Evolutionary conservation across 2,888 invertebrate genomes (phyloP).

Genomic region (Polylopha cassiicola): DNA sequence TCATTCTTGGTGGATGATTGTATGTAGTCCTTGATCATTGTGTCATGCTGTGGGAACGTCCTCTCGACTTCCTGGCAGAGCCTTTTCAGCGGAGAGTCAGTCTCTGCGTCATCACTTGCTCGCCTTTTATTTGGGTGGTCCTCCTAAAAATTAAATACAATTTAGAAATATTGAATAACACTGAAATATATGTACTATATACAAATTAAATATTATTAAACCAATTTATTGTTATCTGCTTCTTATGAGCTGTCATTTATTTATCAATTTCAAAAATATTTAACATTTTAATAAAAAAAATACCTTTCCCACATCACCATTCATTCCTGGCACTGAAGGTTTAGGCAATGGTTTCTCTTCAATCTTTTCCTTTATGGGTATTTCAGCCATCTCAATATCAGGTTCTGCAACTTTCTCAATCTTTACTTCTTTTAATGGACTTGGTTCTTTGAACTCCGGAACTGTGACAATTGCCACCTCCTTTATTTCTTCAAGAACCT

Average conservation of each 20-base stretch:
- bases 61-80: constrained; percentile 72
- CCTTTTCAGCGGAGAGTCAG: constrained; percentile 67
- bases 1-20: constrained; percentile 79
- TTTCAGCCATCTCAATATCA: constrained; percentile 55
- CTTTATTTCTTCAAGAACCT: constrained; percentile 11
- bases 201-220: too few species aligned
- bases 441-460: constrained; percentile 31
- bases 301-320: constrained; percentile 65
- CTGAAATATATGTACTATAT: too few species aligned
- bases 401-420: constrained; percentile 27
- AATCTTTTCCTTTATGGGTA: constrained; percentile 27
- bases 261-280: constrained; percentile 3
- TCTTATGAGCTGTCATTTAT: too few species aligned
- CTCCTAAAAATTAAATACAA: constrained; percentile 43
- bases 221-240: too few species aligned
- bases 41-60: constrained; percentile 75
- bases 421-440: constrained; percentile 32
- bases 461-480: constrained; percentile 24
- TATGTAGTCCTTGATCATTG: constrained; percentile 80
- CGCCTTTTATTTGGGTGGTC: constrained; percentile 59
- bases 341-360: constrained; percentile 47
- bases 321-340: constrained; percentile 46
- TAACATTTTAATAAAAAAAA: constrained; percentile 1
- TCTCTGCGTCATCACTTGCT: constrained; percentile 60
- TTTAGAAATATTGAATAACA: background rate